Evolutionary conservation across 92 coral and sea anemone species (phyloP), one percentile per base, ranked within the genome.

Genomic region (Palythoa grandiflora): DNA sequence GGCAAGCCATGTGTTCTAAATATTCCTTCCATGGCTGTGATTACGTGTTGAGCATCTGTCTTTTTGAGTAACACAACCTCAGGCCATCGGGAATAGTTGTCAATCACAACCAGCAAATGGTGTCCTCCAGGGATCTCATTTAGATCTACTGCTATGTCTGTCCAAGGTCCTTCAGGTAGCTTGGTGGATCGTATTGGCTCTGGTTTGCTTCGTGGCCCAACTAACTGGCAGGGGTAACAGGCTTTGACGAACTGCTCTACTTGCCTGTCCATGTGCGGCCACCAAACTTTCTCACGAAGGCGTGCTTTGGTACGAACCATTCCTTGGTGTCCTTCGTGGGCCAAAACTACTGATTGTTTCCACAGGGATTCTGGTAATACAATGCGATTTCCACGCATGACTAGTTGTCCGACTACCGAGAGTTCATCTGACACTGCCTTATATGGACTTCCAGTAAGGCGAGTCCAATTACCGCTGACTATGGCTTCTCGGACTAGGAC

Each of bases 61-160:
- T 28, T 28, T 28, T 28, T 28, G 28, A 28, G 28, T 28, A 28
- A 28, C 28, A 28, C 28, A 1, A 91, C 94, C 85, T 95, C 94
- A 0, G 93, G 94, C 94, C 96, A 91, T 0, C 94, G 92, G 4
- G 85, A 88, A 77, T 83, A 91, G 88, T 94, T 87, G 89, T 93
- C 93, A 5, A 90, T 83, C 17, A 70, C 87, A 12, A 93, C 93
- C 78, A 95, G 76, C 53, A 91, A 87, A 71, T 94, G 92, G 55
- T 91, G 68, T 36, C 92, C 85, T 6, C 79, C 87, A 53, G 88
- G 77, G 9, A 89, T 77, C 75, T 89, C 91, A 12, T 84, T 66
- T 11, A 86, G 89, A 50, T 87, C 92, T 16, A 88, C 52, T 52
- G 86, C 86, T 20, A 92, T 79, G 85, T 95, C 95, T 7, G 38